These are phyloP conservation scores for Drosophila mayaguana DNA, from an alignment of 2,888 invertebrate species.

Conservation along the genomic window DNA sequence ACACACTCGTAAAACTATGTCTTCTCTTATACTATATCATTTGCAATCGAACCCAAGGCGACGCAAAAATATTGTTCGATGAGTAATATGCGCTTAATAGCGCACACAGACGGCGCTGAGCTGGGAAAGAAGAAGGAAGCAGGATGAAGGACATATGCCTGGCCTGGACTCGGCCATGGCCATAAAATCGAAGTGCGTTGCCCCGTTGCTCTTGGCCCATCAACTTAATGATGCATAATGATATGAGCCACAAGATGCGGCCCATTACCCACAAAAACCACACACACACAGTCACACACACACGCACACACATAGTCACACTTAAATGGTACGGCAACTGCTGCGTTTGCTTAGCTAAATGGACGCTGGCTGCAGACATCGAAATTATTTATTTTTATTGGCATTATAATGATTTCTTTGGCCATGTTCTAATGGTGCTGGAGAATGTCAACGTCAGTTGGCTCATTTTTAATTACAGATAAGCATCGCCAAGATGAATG, in stretches of 20 bases:
- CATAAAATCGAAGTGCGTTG: conserved; percentile 74
- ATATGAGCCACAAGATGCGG: conserved; percentile 75
- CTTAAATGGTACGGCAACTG: conserved; percentile 34
- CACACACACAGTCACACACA: conserved; percentile 15
- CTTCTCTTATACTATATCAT: conserved; percentile 33
- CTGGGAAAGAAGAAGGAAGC: conserved; percentile 1
- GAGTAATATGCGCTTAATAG: conserved; percentile 77
- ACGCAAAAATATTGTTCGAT: conserved; percentile 70
- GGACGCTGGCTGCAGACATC: conserved; percentile 44
- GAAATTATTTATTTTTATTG: conserved; percentile 76
- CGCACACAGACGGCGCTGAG: conserved; percentile 48
- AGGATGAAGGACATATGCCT: conserved; percentile 59
- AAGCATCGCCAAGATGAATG: neutral
- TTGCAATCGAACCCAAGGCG: conserved; percentile 46
- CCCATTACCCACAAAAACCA: conserved; percentile 70
- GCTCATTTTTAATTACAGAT: conserved; percentile 18
- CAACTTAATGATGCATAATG: conserved; percentile 80
- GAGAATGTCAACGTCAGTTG: conserved; percentile 22
- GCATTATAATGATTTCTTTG: conserved; percentile 63
- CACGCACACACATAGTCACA: conserved; percentile 8
- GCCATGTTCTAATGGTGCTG: conserved; percentile 22
- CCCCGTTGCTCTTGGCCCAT: conserved; percentile 55
- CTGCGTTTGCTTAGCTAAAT: conserved; percentile 66
- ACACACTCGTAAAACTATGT: conserved; percentile 48
- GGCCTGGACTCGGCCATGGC: conserved; percentile 16